Evolutionary conservation across 2,888 invertebrate species (phyloP).

Genomic region (Polyploca ridens): DNA sequence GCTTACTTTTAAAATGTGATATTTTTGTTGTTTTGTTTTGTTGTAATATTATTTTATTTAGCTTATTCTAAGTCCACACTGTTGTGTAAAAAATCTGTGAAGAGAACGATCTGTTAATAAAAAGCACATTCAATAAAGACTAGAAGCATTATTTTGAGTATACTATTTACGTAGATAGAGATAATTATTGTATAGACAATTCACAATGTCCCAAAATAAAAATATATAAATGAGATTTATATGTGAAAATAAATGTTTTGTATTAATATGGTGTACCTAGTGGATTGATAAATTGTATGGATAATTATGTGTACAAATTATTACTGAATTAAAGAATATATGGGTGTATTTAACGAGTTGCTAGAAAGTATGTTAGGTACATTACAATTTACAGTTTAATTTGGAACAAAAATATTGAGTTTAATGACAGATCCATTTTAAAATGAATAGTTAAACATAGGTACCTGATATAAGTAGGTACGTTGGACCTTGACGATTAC

Average conservation of each 20-base stretch:
- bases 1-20: slow-evolving; percentile 4
- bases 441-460: not conserved
- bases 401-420: not conserved
- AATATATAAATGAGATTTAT: slow-evolving; percentile 23
- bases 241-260: slow-evolving; percentile 40
- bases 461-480: too few relatives aligned
- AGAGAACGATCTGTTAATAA: slow-evolving; percentile 15
- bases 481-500: not conserved
- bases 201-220: slow-evolving; percentile 20
- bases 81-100: not conserved
- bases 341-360: not conserved
- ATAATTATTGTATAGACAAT: slow-evolving; percentile 24
- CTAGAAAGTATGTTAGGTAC: not conserved
- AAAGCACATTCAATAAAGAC: slow-evolving; percentile 38
- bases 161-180: slow-evolving; percentile 52
- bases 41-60: not conserved
- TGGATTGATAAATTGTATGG: slow-evolving; percentile 27
- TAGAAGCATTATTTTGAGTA: slow-evolving; percentile 67
- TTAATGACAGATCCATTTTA: not conserved
- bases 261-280: slow-evolving; percentile 30
- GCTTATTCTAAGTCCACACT: not conserved
- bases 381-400: not conserved
- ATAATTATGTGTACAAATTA: slow-evolving; percentile 25
- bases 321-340: slow-evolving; percentile 4
- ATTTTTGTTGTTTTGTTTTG: slow-evolving; percentile 1